A percentile compares a stretch with the other conserved stretches of the same genome.
These are phyloP conservation scores for Myoxocephalus aenaeus DNA, from an alignment of 2,797 vertebrate genomes.

Conservation along the genomic window DNA sequence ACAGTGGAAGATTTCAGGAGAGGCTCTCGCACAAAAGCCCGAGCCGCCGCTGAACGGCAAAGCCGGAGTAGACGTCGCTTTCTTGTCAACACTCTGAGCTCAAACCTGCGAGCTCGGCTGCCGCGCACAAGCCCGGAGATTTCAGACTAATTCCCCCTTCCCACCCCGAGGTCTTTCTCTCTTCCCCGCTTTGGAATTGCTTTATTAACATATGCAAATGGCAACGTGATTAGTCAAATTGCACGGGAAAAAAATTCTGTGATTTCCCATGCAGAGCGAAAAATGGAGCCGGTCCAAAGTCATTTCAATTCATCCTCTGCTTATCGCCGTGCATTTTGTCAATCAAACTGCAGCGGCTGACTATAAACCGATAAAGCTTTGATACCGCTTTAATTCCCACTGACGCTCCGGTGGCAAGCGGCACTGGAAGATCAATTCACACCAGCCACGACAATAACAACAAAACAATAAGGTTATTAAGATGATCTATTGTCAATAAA, in stretches of 20 bases:
- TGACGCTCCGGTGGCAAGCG: slow-evolving; percentile 24
- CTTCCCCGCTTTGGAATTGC: slow-evolving; percentile 64
- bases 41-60: slow-evolving; percentile 42
- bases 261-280: slow-evolving; percentile 70
- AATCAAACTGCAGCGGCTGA: slow-evolving; percentile 65
- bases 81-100: slow-evolving; percentile 12
- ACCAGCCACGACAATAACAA: slow-evolving; percentile 44
- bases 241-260: slow-evolving; percentile 45
- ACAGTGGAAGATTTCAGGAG: slow-evolving; percentile 76
- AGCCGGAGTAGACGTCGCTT: slow-evolving; percentile 35
- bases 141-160: slow-evolving; percentile 51
- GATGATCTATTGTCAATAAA: slow-evolving; percentile 58
- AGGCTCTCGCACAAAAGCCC: slow-evolving; percentile 63
- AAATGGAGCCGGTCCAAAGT: slow-evolving; percentile 64
- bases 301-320: slow-evolving; percentile 56
- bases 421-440: slow-evolving; percentile 42
- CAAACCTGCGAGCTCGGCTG: slow-evolving; percentile 30
- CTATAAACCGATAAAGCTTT: slow-evolving; percentile 59
- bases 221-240: slow-evolving; percentile 79
- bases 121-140: slow-evolving; percentile 21
- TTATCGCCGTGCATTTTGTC: slow-evolving; percentile 67
- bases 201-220: slow-evolving; percentile 87
- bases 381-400: slow-evolving; percentile 44
- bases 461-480: slow-evolving; percentile 55
- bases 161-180: slow-evolving; percentile 21